These are phyloP conservation scores for Willisornis vidua DNA, from an alignment of 2,113 vertebrate genomes.

Conservation along the genomic window DNA sequence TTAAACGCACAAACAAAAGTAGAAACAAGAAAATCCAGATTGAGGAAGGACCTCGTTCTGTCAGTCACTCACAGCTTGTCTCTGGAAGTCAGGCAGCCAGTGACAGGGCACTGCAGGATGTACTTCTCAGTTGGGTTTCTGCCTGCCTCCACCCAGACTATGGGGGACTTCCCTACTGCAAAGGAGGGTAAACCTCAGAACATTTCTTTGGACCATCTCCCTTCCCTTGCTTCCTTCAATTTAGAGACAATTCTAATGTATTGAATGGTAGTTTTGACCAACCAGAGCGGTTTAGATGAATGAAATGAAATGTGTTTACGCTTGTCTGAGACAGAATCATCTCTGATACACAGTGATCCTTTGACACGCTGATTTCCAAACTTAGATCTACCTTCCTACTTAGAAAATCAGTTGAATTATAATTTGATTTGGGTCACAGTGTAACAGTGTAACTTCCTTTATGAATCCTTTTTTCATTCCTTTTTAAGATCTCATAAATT, in stretches of 20 bases:
- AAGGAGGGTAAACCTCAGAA: not conserved
- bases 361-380: not conserved
- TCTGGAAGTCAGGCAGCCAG: not conserved
- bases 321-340: not conserved
- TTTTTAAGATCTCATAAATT: slow-evolving; percentile 8
- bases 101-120: not conserved
- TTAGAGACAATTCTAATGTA: not conserved
- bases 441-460: not conserved
- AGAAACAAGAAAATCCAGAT: not conserved
- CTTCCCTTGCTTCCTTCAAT: not conserved
- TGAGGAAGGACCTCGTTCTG: not conserved
- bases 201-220: not conserved
- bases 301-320: not conserved
- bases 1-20: not conserved
- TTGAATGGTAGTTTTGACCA: not conserved
- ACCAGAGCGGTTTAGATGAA: not conserved
- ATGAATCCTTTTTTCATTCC: not conserved
- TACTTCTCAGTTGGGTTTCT: not conserved
- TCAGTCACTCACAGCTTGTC: not conserved
- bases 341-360: not conserved
- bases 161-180: not conserved
- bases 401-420: not conserved
- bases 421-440: not conserved
- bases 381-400: not conserved
- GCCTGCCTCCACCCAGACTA: not conserved